Conservation (phyloP, 1,140 invertebrate species). For the Drosophila sulfurigaster region DNA sequence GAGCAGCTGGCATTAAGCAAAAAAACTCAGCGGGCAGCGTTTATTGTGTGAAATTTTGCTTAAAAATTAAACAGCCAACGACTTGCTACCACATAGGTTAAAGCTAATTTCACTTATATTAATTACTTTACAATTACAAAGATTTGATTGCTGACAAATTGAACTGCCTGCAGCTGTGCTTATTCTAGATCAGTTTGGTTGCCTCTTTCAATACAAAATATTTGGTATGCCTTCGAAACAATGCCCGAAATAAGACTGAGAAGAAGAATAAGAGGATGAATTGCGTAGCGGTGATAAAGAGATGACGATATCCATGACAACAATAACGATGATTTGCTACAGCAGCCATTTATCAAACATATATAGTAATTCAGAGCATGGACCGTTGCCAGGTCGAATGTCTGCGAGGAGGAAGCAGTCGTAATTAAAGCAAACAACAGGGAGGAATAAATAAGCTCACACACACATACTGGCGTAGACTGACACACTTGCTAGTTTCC, state of each 20-base stretch:
- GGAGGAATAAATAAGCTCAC: conserved; percentile 46
- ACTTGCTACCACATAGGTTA: neutral
- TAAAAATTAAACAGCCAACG: conserved; percentile 14
- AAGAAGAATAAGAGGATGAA: neutral
- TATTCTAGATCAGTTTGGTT: neutral
- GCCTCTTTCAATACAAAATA: neutral
- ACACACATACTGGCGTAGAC: neutral
- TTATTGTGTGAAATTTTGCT: conserved; percentile 5
- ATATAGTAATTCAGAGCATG: conserved; percentile 54
- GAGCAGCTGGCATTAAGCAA: neutral
- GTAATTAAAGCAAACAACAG: conserved; percentile 73
- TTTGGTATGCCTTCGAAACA: neutral
- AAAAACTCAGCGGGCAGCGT: neutral
- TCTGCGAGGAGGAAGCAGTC: conserved; percentile 39
- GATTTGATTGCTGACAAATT: neutral
- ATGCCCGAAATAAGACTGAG: neutral
- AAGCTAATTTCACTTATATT: neutral
- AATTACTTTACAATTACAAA: neutral
- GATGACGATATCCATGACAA: conserved; percentile 31
- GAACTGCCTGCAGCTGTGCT: neutral
- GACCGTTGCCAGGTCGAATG: conserved; percentile 21
- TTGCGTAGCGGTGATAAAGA: conserved; percentile 18
- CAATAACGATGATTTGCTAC: conserved; percentile 61
- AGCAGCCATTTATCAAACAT: conserved; percentile 70
- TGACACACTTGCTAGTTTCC: conserved; percentile 12